Evolutionary conservation across 2,888 invertebrate genomes (phyloP), one percentile per base, ranked within the genome.

Genomic region (Junonia oenone): DNA sequence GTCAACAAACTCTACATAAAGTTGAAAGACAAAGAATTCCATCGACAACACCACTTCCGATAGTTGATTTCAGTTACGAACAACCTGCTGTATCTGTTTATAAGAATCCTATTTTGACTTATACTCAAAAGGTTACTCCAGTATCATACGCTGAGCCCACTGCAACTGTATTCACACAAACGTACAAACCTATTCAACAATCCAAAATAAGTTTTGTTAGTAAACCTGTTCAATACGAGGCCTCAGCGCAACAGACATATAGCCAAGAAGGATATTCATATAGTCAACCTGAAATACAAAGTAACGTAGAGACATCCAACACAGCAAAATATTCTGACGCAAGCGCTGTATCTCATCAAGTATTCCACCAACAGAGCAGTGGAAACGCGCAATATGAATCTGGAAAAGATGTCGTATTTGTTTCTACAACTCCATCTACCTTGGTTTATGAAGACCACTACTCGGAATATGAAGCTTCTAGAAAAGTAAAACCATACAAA

Each of bases 371-470:
- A 49, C 58, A 81, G 56, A 66, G 69, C 8, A 74, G 70, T 51
- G 68, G 65, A 14, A 73, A 78, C 2, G 66, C 61, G 45, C 67
- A 80, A 56, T 70, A 74, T 45, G 63, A 76, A 26, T 60, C 72
- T 33, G 76, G 74, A n/a, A 80, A 85, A 61, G 67, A 78, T 48
- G 62, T 67, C 0, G 76, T 78, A 0, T 77, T 75, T 63, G 81
- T 88, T 17, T 85, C 88, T 3, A 78, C 85, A 2, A 76, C 87
- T 13, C 89, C 89, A 35, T 74, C 89, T 11, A 76, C 74, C 8
- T 68, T 89, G 13, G 65, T 79, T 4, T 86, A 87, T 53, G 88
- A 90, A 76, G 75, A 82, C 35, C 86, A 88, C 61, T 89, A 84
- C 49, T 58, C 68, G 17, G 82, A 84, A 54, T 77, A 82, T 45